These are phyloP conservation scores for Notothenia rossii DNA, from an alignment of 2,113 vertebrate genomes.

Conservation along the genomic window DNA sequence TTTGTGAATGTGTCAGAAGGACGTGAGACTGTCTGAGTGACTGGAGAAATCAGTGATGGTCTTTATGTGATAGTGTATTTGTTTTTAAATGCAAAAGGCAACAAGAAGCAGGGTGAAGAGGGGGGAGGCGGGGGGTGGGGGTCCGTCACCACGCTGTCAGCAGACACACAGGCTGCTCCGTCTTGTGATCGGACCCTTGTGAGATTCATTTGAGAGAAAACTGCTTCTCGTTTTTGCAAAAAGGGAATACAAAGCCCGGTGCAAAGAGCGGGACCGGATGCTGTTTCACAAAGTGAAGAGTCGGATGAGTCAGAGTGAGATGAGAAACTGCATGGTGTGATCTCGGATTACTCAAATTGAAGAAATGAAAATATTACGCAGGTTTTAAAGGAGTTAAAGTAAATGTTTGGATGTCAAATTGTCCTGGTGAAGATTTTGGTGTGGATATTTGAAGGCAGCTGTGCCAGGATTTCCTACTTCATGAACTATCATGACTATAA, in stretches of 20 bases:
- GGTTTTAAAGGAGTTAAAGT: not conserved
- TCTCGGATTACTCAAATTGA: not conserved
- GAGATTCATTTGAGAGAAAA: slow-evolving; percentile 57
- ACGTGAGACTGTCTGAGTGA: slow-evolving; percentile 76
- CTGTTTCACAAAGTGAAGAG: slow-evolving; percentile 35
- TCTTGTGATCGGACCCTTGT: slow-evolving; percentile 67
- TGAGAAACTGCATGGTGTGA: not conserved
- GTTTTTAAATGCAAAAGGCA: slow-evolving; percentile 79
- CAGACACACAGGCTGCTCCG: slow-evolving; percentile 38
- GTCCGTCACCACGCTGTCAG: slow-evolving; percentile 67
- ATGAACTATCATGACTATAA: not conserved
- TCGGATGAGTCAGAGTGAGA: slow-evolving; percentile 13
- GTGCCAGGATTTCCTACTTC: not conserved
- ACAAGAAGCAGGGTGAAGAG: slow-evolving; percentile 52
- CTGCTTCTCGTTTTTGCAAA: slow-evolving; percentile 32
- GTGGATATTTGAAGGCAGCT: not conserved
- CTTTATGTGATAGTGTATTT: slow-evolving; percentile 84
- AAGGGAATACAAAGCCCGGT: slow-evolving; percentile 30
- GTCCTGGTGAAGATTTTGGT: not conserved
- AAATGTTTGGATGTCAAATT: not conserved
- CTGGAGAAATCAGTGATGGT: slow-evolving; percentile 83
- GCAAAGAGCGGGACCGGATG: slow-evolving; percentile 13
- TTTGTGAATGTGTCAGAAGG: slow-evolving; percentile 25
- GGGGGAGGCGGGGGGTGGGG: slow-evolving; percentile 20
- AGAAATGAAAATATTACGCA: not conserved